These are phyloP conservation scores for Megalopta genalis DNA, from an alignment of 1,140 invertebrate species.

Conservation along the genomic window DNA sequence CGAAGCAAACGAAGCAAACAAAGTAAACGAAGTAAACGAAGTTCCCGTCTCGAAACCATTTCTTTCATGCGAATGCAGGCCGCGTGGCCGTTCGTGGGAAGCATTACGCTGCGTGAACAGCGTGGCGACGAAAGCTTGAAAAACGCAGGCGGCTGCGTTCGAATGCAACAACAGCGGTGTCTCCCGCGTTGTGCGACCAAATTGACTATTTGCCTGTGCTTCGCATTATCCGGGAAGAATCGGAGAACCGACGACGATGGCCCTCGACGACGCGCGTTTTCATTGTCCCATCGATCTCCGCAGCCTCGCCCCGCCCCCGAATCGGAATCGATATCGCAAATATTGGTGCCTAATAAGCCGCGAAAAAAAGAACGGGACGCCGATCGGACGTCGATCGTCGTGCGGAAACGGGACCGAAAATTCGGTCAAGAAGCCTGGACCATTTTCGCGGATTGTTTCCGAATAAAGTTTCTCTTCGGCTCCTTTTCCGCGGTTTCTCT, in stretches of 20 bases:
- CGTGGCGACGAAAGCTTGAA: not conserved
- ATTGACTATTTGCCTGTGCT: not conserved
- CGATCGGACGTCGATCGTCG: no score
- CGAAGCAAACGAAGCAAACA: no score
- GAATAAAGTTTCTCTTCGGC: not conserved
- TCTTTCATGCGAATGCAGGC: no score
- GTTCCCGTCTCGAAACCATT: no score
- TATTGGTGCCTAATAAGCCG: constrained; percentile 15
- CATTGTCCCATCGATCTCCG: not conserved
- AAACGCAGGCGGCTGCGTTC: not conserved
- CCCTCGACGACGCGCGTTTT: not conserved
- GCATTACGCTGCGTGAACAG: no score
- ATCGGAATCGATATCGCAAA: constrained; percentile 1
- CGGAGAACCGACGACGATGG: no score
- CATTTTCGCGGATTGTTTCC: constrained; percentile 22
- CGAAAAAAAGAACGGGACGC: no score
- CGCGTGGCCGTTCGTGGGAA: no score
- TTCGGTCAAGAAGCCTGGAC: constrained; percentile 16
- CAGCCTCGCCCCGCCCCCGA: no score
- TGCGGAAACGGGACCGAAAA: not conserved
- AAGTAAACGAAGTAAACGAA: no score
- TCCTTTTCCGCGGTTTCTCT: no score
- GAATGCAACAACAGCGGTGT: not conserved
- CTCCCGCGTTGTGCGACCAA: not conserved
- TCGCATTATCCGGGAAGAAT: not conserved